Evolutionary conservation across 2,113 vertebrate genomes (phyloP).

Genomic region (Aix galericulata): DNA sequence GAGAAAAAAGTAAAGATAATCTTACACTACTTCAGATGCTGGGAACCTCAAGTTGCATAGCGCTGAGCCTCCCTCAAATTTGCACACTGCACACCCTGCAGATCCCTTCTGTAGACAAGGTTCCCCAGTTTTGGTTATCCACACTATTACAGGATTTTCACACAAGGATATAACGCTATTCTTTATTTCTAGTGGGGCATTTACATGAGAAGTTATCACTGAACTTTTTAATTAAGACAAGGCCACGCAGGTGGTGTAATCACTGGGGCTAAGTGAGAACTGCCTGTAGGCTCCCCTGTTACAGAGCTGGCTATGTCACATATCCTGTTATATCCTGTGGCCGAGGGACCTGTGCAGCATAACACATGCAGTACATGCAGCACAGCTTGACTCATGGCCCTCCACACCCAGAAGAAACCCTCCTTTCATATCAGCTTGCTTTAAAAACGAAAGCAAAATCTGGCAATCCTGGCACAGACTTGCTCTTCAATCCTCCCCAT

Average conservation of each 20-base stretch:
- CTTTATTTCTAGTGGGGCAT: neutral
- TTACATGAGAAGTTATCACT: neutral
- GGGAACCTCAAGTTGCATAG: neutral
- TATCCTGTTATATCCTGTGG: too few relatives aligned
- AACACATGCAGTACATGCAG: rapidly evolving
- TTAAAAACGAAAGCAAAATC: neutral
- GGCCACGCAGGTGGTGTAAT: neutral
- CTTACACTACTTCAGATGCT: neutral
- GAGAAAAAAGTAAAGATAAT: neutral
- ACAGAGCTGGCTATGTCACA: rapidly evolving
- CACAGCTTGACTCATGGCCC: neutral
- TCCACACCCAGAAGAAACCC: neutral
- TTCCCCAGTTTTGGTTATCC: neutral
- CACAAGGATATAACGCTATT: neutral
- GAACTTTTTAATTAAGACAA: neutral
- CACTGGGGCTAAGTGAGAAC: rapidly evolving
- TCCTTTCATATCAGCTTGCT: neutral
- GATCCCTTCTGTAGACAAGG: neutral
- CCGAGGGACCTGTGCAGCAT: neutral
- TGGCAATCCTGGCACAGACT: neutral
- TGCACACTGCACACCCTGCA: neutral
- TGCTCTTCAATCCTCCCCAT: neutral
- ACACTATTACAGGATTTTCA: neutral
- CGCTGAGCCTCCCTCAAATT: neutral
- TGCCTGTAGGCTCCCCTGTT: neutral